These are phyloP conservation scores for Eulacestoma nigropectus DNA, from an alignment of 2,113 vertebrate genomes.

Conservation along the genomic window DNA sequence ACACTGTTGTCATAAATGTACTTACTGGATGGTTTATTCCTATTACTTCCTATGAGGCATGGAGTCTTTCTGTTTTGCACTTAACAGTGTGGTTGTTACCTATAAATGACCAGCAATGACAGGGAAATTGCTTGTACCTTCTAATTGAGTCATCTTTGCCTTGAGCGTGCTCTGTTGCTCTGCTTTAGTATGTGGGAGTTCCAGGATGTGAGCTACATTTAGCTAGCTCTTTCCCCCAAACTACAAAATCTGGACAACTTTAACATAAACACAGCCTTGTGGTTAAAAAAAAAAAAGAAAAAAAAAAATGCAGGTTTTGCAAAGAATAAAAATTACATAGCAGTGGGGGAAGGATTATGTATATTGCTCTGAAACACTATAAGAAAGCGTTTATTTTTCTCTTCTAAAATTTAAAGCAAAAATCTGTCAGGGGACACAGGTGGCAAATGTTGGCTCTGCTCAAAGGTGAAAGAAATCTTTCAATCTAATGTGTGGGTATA, in stretches of 20 bases:
- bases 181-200: neutral
- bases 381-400: neutral
- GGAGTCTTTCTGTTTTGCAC: neutral
- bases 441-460: neutral
- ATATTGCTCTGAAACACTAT: neutral
- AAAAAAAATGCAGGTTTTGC: neutral
- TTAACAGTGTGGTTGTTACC: neutral
- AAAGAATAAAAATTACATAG: neutral
- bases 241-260: neutral
- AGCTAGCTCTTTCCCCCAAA: neutral
- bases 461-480: constrained; percentile 20
- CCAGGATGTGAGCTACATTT: neutral
- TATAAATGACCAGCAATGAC: neutral
- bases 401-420: neutral
- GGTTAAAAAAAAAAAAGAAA: neutral
- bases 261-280: neutral
- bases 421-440: neutral
- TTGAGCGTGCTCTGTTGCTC: neutral
- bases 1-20: neutral
- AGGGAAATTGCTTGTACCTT: neutral
- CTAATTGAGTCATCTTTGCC: neutral
- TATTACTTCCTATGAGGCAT: neutral
- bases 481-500: neutral
- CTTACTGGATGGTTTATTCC: neutral
- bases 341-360: neutral